Conservation (phyloP, 2,113 vertebrate genomes). For the Colinus virginianus region DNA sequence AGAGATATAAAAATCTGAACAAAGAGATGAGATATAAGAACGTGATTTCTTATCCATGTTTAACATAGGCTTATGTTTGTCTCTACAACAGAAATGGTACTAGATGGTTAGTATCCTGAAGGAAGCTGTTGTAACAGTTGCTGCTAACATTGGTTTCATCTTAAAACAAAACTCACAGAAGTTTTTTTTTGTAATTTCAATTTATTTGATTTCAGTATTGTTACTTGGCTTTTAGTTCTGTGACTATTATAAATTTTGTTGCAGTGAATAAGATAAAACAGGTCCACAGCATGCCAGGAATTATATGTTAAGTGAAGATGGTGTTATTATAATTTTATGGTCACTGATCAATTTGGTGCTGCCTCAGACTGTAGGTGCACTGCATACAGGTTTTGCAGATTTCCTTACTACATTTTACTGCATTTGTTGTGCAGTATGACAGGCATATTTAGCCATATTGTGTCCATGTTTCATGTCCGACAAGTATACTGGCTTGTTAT, state of each 20-base stretch:
- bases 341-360: neutral
- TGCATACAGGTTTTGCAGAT: neutral
- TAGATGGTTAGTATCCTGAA: neutral
- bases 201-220: neutral
- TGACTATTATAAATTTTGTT: neutral
- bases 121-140: neutral
- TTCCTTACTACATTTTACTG: neutral
- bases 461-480: neutral
- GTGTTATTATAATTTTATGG: neutral
- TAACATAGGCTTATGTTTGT: conserved; percentile 21
- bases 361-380: neutral
- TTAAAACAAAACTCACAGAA: neutral
- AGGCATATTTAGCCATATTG: neutral
- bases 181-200: neutral
- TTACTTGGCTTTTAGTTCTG: neutral
- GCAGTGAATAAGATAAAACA: neutral
- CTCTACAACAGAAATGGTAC: neutral
- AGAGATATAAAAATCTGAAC: neutral
- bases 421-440: neutral
- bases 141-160: neutral
- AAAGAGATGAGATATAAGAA: neutral
- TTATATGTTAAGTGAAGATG: neutral
- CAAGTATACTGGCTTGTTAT: neutral
- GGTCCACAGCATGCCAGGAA: neutral
- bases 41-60: neutral